Evolutionary conservation across 2,888 invertebrate genomes (phyloP), one percentile per base, ranked within the genome.

Genomic region (Leistus spinibarbis): DNA sequence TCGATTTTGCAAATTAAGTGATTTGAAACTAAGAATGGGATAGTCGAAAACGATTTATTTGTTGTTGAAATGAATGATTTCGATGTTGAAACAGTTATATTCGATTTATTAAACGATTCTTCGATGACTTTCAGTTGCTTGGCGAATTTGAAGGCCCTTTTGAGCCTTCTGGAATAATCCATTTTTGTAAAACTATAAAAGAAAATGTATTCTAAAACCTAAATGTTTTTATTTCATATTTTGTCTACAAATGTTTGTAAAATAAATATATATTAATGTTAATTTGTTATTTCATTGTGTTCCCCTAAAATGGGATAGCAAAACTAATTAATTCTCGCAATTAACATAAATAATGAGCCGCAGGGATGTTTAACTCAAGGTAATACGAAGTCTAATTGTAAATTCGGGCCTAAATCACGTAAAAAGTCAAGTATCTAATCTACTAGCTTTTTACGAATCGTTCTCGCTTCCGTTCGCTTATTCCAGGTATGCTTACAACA

Each of bases 1-100:
- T 70, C 53, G 63, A 70, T 70, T 70, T 72, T 67, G 67, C 73
- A 73, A 73, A 73, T 67, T 67, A 66, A 67, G 66, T 73, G 73
- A 66, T 73, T 64, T 17, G 66, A 56, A 56, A 72, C 54, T 56
- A 22, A 67, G 54, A 73, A 67, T 20, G 66, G 57, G 64, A 57
- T 57, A 23, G 73, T 73, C 16, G 66, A 66, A 64, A 17, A 71
- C 63, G 64, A 65, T 56, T 72, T 60, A 62, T 69, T 23, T 56
- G 1, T 3, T 3, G 19, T 63, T 19, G 63, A 9, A 62, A 13
- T 62, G 19, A 62, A 62, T 56, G 60, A n/a, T n/a, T n/a, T n/a
- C n/a, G n/a, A 16, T 57, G 57, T 62, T 60, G 19, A 62, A 62
- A 19, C 57, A 57, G 69, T 69, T 60, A 69, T 69, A 69, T 24